These are phyloP conservation scores for Dastarcus helophoroides DNA, from an alignment of 2,888 invertebrate genomes.

Conservation along the genomic window DNA sequence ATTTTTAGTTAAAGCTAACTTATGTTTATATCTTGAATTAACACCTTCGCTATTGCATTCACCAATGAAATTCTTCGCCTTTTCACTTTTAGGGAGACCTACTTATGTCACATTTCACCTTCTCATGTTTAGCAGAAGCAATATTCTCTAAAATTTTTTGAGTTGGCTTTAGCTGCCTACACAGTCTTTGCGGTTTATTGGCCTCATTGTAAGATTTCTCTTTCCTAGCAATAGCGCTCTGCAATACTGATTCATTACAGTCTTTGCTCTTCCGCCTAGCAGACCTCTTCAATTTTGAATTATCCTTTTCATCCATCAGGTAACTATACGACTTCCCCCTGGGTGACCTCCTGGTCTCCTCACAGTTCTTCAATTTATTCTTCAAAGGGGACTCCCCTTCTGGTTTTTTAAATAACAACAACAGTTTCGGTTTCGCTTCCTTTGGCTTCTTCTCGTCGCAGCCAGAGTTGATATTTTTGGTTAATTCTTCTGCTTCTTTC, in stretches of 20 bases:
- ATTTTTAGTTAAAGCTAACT: no score
- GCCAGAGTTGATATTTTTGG: no score
- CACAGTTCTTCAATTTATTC: conserved; percentile 12
- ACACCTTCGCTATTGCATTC: no score
- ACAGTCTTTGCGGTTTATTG: conserved; percentile 37
- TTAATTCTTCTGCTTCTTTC: conserved; percentile 11
- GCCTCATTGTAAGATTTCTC: conserved; percentile 55
- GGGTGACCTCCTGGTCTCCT: conserved; percentile 25
- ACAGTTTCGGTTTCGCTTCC: conserved; percentile 11
- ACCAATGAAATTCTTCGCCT: no score
- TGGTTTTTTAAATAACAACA: conserved; percentile 20
- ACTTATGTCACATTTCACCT: conserved; percentile 14
- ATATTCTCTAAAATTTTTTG: conserved; percentile 56
- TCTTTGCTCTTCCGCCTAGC: conserved; percentile 53
- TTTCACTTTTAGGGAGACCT: conserved; percentile 11
- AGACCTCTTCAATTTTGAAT: conserved; percentile 48
- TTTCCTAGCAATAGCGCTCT: conserved; percentile 60
- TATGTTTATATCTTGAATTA: no score
- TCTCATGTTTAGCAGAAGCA: conserved; percentile 34
- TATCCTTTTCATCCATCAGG: conserved; percentile 5
- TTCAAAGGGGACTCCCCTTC: no score
- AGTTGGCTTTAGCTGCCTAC: conserved; percentile 53
- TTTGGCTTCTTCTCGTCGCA: conserved; percentile 11
- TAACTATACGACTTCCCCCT: no score
- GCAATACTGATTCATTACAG: conserved; percentile 51